Conservation (phyloP, 2,113 vertebrate species). For the Isichthys henryi region DNA sequence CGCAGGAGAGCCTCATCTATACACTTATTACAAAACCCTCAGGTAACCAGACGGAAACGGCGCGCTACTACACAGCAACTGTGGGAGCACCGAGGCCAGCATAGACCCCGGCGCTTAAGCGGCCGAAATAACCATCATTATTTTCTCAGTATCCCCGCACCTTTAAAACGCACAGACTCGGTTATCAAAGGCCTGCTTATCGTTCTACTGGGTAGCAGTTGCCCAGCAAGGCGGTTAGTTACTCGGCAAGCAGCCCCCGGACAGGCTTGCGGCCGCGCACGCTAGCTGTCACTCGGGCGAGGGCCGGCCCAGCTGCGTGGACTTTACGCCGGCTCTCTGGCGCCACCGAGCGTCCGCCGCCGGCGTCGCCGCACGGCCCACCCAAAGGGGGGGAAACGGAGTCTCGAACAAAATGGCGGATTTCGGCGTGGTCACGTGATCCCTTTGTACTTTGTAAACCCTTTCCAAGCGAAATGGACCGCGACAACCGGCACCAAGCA, state of each 20-base stretch:
- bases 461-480: slow-evolving; percentile 31
- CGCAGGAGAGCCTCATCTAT: background rate
- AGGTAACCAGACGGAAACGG: background rate
- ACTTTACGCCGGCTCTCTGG: slow-evolving; percentile 19
- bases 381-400: slow-evolving; percentile 42
- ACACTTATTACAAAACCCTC: background rate
- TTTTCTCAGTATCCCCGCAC: background rate
- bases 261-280: background rate
- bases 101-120: background rate
- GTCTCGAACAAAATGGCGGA: slow-evolving; percentile 81
- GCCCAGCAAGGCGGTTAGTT: background rate
- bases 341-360: slow-evolving; percentile 41
- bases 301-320: background rate
- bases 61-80: background rate
- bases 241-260: background rate
- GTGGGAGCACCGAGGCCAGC: background rate
- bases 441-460: slow-evolving; percentile 76
- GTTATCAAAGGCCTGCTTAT: background rate
- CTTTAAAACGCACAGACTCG: background rate
- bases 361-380: slow-evolving; percentile 54
- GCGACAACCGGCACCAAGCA: slow-evolving; percentile 26
- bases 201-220: background rate
- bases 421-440: slow-evolving; percentile 75
- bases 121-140: no score
- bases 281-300: background rate